phyloP scores from a whole-genome alignment of 1,140 invertebrate species.

The Drosophila auraria region DNA sequence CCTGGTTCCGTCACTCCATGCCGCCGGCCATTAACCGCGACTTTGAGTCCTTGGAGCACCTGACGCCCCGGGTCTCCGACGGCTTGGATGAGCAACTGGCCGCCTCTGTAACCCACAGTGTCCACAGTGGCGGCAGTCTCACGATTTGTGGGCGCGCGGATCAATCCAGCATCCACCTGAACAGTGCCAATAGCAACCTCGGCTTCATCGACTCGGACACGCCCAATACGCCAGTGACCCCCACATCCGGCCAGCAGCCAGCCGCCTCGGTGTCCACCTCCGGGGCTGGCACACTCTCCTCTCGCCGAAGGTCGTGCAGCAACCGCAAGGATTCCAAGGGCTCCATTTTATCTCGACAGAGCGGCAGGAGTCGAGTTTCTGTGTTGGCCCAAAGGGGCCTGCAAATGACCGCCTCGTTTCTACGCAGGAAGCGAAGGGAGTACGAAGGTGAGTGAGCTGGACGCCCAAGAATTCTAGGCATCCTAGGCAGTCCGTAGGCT shows the following conservation, averaged over 20 bases:
- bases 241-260: constrained; percentile 50
- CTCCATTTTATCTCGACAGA: constrained; percentile 68
- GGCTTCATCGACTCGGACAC: constrained; percentile 82
- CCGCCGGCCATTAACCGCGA: constrained; percentile 75
- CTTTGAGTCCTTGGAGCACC: constrained; percentile 75
- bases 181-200: constrained; percentile 81
- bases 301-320: constrained; percentile 43
- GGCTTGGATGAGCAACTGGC: constrained; percentile 76
- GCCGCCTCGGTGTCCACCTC: constrained; percentile 54
- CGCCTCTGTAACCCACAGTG: constrained; percentile 54
- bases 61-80: constrained; percentile 55
- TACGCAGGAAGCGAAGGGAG: constrained; percentile 71
- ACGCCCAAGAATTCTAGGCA: constrained; percentile 14
- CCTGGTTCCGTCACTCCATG: constrained; percentile 81
- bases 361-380: constrained; percentile 50
- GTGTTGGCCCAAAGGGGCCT: constrained; percentile 61
- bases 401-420: constrained; percentile 74
- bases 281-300: constrained; percentile 61
- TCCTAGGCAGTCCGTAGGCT: constrained; percentile 15
- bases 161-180: constrained; percentile 72
- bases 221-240: constrained; percentile 68
- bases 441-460: constrained; percentile 76
- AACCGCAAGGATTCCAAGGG: constrained; percentile 73
- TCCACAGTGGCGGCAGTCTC: constrained; percentile 47
- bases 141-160: constrained; percentile 47